phyloP scores from a whole-genome alignment of 2,888 invertebrate species.

The Pterostichus niger region DNA sequence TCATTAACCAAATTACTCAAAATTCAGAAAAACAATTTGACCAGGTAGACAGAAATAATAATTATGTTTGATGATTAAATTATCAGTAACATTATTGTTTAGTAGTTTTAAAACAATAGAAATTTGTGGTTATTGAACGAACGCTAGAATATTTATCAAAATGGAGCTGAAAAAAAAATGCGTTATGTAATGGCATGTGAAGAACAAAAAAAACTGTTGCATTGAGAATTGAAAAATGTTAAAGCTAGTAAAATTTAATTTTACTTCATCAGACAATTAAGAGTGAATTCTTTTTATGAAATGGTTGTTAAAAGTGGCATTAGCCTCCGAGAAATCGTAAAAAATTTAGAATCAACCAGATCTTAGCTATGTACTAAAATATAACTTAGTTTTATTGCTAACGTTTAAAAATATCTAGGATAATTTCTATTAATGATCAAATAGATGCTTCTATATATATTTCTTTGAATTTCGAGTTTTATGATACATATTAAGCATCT shows the following conservation, averaged over 20 bases:
- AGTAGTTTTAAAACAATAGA: too few relatives aligned
- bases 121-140: too few relatives aligned
- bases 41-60: too few relatives aligned
- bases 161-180: too few relatives aligned
- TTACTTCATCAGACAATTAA: conserved; percentile 30
- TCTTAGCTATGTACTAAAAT: conserved; percentile 33
- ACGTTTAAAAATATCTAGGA: conserved; percentile 61
- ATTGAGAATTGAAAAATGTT: background rate
- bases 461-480: conserved; percentile 50
- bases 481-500: conserved; percentile 45
- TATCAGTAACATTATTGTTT: too few relatives aligned
- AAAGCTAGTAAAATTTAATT: conserved; percentile 35
- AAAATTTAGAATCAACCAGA: conserved; percentile 35
- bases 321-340: conserved; percentile 44
- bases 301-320: conserved; percentile 10
- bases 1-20: too few relatives aligned
- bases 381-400: conserved; percentile 52
- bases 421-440: conserved; percentile 59
- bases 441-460: conserved; percentile 23
- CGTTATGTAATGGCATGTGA: too few relatives aligned
- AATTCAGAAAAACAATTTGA: too few relatives aligned
- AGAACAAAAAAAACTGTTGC: too few relatives aligned
- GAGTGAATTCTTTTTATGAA: conserved; percentile 18
- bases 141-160: too few relatives aligned
- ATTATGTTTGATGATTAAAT: too few relatives aligned